These are phyloP conservation scores for Monopterus albus DNA, from an alignment of 2,113 vertebrate species.

Conservation along the genomic window DNA sequence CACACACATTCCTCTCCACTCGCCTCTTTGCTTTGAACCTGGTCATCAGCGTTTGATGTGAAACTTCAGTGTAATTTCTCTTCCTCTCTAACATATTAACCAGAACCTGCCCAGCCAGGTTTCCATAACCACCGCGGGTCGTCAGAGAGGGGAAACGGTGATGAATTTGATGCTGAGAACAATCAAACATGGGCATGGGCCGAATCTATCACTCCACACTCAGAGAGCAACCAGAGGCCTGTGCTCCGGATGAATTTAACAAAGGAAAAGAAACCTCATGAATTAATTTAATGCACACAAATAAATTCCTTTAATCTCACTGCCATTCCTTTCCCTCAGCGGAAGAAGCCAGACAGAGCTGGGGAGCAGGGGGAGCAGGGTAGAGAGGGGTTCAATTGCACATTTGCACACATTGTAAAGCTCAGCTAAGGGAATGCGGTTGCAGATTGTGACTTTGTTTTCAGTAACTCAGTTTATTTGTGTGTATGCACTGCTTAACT, in stretches of 20 bases:
- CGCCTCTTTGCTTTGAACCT: constrained; percentile 73
- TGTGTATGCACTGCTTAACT: constrained; percentile 22
- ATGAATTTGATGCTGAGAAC: constrained; percentile 79
- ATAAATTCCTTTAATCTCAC: constrained; percentile 79
- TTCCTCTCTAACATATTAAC: constrained; percentile 76
- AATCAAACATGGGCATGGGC: constrained; percentile 76
- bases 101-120: constrained; percentile 68
- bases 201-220: constrained; percentile 77
- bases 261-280: constrained; percentile 63
- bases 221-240: constrained; percentile 68
- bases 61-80: constrained; percentile 69
- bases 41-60: constrained; percentile 74
- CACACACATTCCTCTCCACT: constrained; percentile 33
- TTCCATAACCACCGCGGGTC: constrained; percentile 58
- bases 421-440: constrained; percentile 47
- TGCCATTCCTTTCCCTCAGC: constrained; percentile 65
- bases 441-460: constrained; percentile 53
- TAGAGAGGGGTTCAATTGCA: constrained; percentile 30
- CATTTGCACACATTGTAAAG: constrained; percentile 54
- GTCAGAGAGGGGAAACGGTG: constrained; percentile 58
- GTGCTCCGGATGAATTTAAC: constrained; percentile 64
- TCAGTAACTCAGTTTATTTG: constrained; percentile 25
- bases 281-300: constrained; percentile 72
- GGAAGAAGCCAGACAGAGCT: constrained; percentile 62
- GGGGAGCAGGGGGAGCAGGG: constrained; percentile 40